Evolutionary conservation across 2,797 vertebrate species (phyloP), one percentile per base, ranked within the genome.

Genomic region (Hoplostethus atlanticus): DNA sequence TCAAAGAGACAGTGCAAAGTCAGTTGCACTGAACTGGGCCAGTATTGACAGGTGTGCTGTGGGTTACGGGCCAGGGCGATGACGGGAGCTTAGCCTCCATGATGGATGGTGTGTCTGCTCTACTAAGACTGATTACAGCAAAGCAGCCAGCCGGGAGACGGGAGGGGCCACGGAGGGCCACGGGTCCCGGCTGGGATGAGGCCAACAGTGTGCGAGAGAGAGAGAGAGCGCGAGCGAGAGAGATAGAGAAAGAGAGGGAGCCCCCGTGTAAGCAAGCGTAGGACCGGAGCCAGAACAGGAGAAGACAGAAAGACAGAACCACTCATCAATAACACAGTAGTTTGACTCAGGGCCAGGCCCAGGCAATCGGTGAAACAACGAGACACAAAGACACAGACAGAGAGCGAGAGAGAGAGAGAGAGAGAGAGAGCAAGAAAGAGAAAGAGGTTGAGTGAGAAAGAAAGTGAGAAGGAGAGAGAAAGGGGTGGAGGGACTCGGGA

Each of bases 41-140:
- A 58, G 60, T 64, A 81, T 17, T 81, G 77, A 85, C 82, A 74
- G 83, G 83, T 83, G 70, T 63, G 75, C 73, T 83, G 64, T 76
- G 53, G 79, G 79, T 84, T 87, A 63, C 6, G 53, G 80, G 84
- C 76, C 86, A 77, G 65, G 73, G 80, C 44, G 31, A 85, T 91
- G 87, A 88, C 81, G 80, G 86, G 70, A 83, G 79, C 87, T 87
- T 80, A 87, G 81, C 81, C 76, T 65, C 68, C 42, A 17, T 90
- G 90, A 92, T 90, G 88, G 83, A 91, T 91, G 86, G 64, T 31
- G 71, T 85, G 86, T 85, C 84, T 59, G 71, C 82, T 79, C 67
- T 4, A 56, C 81, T 77, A 73, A 91, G 90, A 91, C 83, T 89
- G 90, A 89, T 91, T 91, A 90, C 85, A 91, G 81, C 77, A 70